Base-by-base conservation (phyloP, 2,888 invertebrate genomes). In the Branchipolynoe longqiensis region DNA sequence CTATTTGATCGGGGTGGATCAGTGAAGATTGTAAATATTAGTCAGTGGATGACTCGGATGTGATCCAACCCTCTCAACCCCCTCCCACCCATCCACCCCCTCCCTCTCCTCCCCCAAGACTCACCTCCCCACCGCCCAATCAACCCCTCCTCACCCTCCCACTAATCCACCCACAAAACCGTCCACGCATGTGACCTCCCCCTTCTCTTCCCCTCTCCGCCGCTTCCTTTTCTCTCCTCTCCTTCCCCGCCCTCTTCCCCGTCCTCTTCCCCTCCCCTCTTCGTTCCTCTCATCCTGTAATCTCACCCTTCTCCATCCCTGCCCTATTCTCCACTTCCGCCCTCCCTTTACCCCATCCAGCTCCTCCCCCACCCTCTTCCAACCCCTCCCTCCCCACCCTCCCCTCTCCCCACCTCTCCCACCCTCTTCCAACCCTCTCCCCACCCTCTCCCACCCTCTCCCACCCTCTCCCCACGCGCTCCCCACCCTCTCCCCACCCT, bases 11-110 rank as follows among this genome's bases (percentile, higher is more conserved):
- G 62, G 36, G 12, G 36, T 12, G 36, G 22, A 38, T 69, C 36
- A 33, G 36, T 36, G 69, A 18, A 69, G 48, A 18, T 48, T 69
- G 69, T 69, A 69, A 69, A 69, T 69, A 69, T 69, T 69, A 36
- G 69, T 69, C 38, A 38, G 69, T 38, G 38, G 69, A 1, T 38
- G 36, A 22, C 36, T 69, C 25, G 38, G 69, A 69, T 14, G 38
- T 69, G 69, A 69, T 69, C 69, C 62, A 3, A 31, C 14, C 28
- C 31, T 28, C 28, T 28, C 62, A 62, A 14, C 31, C n/a, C 6
- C 62, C 48, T 18, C 8, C 8, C 48, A 48, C 48, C 18, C n/a
- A n/a, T 48, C 62, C 31, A 25, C 62, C 31, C 14, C 28, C 6
- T 25, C 25, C n/a, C 22, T n/a, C n/a, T n/a, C 25, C 25, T 62